These are phyloP conservation scores for Pygocentrus nattereri DNA, from an alignment of 2,797 vertebrate species.

Conservation along the genomic window DNA sequence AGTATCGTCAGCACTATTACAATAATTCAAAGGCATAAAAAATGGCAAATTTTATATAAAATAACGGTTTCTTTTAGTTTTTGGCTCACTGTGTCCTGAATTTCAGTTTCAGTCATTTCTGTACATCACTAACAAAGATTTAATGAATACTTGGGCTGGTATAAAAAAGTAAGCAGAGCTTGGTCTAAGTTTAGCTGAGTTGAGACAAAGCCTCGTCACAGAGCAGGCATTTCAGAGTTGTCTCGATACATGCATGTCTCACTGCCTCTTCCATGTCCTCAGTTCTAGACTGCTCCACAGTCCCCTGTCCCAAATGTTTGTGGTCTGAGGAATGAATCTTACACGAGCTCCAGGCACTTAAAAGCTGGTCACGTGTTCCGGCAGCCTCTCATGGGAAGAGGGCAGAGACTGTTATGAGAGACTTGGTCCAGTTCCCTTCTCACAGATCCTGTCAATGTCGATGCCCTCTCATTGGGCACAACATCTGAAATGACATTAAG, in stretches of 20 bases:
- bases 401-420: slow-evolving; percentile 29
- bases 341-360: slow-evolving; percentile 55
- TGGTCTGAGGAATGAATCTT: slow-evolving; percentile 55
- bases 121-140: not conserved
- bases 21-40: no score
- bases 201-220: not conserved
- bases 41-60: no score
- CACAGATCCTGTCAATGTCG: slow-evolving; percentile 34
- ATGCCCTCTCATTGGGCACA: slow-evolving; percentile 42
- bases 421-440: slow-evolving; percentile 33
- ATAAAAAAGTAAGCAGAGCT: not conserved
- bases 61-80: no score
- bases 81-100: no score
- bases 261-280: slow-evolving; percentile 37
- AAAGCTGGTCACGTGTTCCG: slow-evolving; percentile 45
- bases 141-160: not conserved
- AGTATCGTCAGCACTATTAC: no score
- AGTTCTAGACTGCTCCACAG: slow-evolving; percentile 38
- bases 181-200: not conserved
- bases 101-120: no score
- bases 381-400: slow-evolving; percentile 39
- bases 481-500: slow-evolving; percentile 24
- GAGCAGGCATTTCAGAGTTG: slow-evolving; percentile 20
- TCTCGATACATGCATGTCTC: slow-evolving; percentile 28
- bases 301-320: slow-evolving; percentile 44